Conservation (phyloP, 2,888 invertebrate species). For the Drosophila antonietae region DNA sequence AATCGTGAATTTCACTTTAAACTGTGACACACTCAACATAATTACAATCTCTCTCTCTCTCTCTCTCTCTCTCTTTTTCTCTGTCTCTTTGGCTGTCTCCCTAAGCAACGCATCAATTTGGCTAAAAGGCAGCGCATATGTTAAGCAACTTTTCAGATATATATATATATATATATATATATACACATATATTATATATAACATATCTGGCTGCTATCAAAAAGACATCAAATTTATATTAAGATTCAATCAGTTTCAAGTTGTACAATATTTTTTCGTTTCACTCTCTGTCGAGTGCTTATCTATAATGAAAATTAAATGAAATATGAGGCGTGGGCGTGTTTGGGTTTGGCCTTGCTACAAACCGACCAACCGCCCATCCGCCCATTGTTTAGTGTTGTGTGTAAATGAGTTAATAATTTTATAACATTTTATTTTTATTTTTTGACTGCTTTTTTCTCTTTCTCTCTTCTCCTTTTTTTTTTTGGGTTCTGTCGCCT, state of each 20-base stretch:
- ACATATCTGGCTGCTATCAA: conserved; percentile 2
- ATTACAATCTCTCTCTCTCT: conserved; percentile 19
- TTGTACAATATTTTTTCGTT: background rate
- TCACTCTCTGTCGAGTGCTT: background rate
- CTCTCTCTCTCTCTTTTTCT: background rate
- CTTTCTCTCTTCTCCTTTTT: background rate
- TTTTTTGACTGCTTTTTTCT: background rate
- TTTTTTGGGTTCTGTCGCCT: conserved; percentile 16
- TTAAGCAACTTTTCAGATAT: background rate
- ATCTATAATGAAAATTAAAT: conserved; percentile 13
- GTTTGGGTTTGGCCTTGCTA: background rate
- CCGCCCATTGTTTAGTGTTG: background rate
- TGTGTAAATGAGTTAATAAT: conserved; percentile 14
- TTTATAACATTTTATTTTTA: conserved; percentile 12
- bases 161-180: background rate
- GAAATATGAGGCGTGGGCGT: background rate
- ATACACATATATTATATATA: background rate
- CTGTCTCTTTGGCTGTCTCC: background rate
- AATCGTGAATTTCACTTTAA: conserved; percentile 50
- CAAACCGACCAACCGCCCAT: too few species aligned
- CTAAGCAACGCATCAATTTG: conserved; percentile 11
- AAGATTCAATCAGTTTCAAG: conserved; percentile 10
- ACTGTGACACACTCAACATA: conserved; percentile 39
- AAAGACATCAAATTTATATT: conserved; percentile 13
- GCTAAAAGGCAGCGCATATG: conserved; percentile 7